Conservation (phyloP, 2,797 vertebrate species). For the Peromyscus attwateri region DNA sequence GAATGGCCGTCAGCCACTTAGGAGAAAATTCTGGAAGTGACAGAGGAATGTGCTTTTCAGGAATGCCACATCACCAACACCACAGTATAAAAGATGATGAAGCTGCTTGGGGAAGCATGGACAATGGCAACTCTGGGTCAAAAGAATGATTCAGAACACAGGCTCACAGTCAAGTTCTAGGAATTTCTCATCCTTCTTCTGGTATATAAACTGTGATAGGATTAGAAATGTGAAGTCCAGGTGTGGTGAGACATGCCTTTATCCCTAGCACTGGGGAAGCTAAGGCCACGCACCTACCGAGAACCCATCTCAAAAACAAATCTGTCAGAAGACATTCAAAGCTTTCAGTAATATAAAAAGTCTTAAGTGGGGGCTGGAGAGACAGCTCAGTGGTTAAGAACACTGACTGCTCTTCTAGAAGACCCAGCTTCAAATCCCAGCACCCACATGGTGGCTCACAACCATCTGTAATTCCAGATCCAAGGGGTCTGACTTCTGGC, state of each 20-base stretch:
- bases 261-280: not conserved
- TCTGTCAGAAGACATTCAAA: not conserved
- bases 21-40: constrained; percentile 3
- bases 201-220: not conserved
- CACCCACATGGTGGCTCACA: not conserved
- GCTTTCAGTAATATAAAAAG: not conserved
- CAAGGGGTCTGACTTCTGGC: not conserved
- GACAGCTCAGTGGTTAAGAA: not conserved
- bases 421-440: not conserved
- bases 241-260: not conserved
- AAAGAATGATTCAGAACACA: not conserved
- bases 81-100: not conserved
- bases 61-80: not conserved
- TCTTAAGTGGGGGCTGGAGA: not conserved
- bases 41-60: not conserved
- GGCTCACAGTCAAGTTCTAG: not conserved
- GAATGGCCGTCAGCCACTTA: not conserved
- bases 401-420: not conserved
- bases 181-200: not conserved
- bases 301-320: not conserved
- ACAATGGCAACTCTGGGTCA: not conserved
- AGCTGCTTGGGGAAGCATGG: not conserved
- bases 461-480: not conserved
- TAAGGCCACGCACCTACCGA: not conserved
- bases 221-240: not conserved